Evolutionary conservation across 2,888 invertebrate species (phyloP), one percentile per base, ranked within the genome.

Genomic region (Polyommatus icarus): DNA sequence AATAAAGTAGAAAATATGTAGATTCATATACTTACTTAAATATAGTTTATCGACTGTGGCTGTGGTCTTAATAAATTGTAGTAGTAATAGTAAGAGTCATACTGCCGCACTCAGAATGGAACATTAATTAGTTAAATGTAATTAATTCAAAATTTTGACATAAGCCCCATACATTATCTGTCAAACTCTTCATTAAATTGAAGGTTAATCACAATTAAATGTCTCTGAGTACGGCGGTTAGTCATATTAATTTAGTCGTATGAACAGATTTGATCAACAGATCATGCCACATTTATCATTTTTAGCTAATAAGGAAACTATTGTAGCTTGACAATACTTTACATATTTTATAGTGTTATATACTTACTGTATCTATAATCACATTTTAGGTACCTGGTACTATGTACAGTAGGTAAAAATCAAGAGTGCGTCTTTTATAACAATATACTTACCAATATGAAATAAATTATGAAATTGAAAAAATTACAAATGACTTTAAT

Each of bases 1-100:
- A 32, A 32, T 32, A 32, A 32, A 32, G 32, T 32, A 32, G 32
- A 32, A 32, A n/a, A n/a, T n/a, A 73, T 18, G 24, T 54, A 75
- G 54, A 75, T 75, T 24, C 20, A 54, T 54, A 54, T 15, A 72
- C 32, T 4, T 32, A 32, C n/a, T n/a, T n/a, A 36, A 36, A 36
- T 12, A 75, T 54, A 83, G 82, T 83, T 88, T 87, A 87, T 88
- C 85, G 84, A 86, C 85, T 89, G 89, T 91, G 91, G 91, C 91
- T 92, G 91, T 91, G 91, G 89, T 86, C 83, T 85, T 83, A 83
- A 46, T 87, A 85, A 84, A 83, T 83, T 87, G 83, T 81, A 82
- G 83, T 81, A 82, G 79, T 82, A 80, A 83, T 83, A 82, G 83
- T 87, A 87, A 86, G 86, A 88, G 89, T 90, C 89, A 90, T 91